Evolutionary conservation across 2,113 vertebrate genomes (phyloP).

Genomic region (Equus przewalskii): DNA sequence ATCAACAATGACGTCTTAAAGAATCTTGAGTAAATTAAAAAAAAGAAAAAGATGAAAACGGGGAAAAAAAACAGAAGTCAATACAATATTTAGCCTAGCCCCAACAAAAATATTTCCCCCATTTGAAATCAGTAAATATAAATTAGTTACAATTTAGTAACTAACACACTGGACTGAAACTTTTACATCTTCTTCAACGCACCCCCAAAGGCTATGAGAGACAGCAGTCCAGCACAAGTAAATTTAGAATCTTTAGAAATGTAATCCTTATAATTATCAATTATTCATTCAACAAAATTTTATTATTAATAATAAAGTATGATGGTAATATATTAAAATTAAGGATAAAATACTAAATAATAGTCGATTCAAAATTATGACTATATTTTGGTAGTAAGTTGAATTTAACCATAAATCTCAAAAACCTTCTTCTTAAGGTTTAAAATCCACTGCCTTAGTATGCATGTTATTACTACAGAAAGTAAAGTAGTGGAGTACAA

Average conservation of each 20-base stretch:
- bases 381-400: constrained; percentile 8
- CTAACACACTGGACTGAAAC: neutral
- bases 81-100: neutral
- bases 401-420: constrained; percentile 52
- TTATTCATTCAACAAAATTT: neutral
- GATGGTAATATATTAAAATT: neutral
- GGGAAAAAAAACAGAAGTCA: neutral
- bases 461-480: neutral
- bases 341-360: constrained; percentile 12
- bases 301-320: neutral
- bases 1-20: neutral
- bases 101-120: neutral
- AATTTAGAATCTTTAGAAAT: constrained; percentile 44
- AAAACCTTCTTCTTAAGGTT: neutral
- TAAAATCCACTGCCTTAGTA: neutral
- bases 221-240: neutral
- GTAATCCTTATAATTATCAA: neutral
- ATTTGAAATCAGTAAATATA: constrained; percentile 42
- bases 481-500: neutral
- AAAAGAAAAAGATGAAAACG: constrained; percentile 3
- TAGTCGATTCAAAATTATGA: neutral
- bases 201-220: neutral
- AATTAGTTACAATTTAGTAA: constrained; percentile 43
- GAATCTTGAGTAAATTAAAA: constrained; percentile 36
- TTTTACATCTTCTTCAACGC: constrained; percentile 38